Evolutionary conservation across 2,797 vertebrate species (phyloP), one percentile per base, ranked within the genome.

Genomic region (Saxicola maurus): DNA sequence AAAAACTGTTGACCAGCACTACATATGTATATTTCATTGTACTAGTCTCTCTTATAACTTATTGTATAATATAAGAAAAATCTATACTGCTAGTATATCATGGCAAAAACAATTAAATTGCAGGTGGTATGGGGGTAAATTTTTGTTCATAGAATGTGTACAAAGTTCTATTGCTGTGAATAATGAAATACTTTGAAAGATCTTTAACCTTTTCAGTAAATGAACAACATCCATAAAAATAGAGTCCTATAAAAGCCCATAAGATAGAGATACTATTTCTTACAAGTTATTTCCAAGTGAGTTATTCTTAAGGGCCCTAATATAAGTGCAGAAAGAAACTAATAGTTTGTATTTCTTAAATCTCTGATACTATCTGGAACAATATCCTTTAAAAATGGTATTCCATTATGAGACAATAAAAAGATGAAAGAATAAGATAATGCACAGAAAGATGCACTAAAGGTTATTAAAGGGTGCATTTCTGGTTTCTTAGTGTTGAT

Each of bases 131-230:
- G 5, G 8, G 3, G 37, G 5, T 4, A 18, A 14, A 14, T 66
- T 74, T 69, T 65, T n/a, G 12, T 72, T 60, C 31, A 13, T 24
- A 37, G 7, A 51, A n/a, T 62, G 8, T 52, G 5, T 61, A 31
- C 60, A 77, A 91, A 67, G 7, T 30, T 86, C n/a, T 82, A 14
- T 46, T 83, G 11, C 35, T 79, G 38, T 73, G 33, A 81, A 68
- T 72, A 89, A 65, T 51, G 6, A 42, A 85, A 61, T 24, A 52
- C 37, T 84, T 78, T 16, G 73, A 35, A 91, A 81, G 30, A 64
- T 73, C 56, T 86, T 89, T 71, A 84, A 82, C 38, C 59, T 94
- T 87, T 92, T 57, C 56, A 55, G 43, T 67, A 86, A 79, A 86
- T 62, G 13, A 86, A 81, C n/a, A 87, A 31, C n/a, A 71, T 51